Percentiles rank a stretch among this genome's conserved stretches.
Conservation (phyloP, 2,888 invertebrate species). For the Strigamia crassipes region DNA sequence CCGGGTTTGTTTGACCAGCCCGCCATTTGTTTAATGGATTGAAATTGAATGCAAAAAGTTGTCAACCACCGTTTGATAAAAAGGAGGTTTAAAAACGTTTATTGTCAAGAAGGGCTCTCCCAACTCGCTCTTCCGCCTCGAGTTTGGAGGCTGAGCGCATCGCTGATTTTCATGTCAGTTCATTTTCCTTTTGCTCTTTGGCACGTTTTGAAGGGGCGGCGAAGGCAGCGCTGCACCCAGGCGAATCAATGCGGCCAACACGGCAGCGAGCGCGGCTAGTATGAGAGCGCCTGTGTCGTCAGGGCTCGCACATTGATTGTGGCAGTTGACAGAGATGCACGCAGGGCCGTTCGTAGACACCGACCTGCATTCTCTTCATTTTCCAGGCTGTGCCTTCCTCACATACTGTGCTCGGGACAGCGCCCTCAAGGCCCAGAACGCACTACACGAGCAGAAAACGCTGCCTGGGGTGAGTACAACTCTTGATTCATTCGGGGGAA, state of each 20-base stretch:
- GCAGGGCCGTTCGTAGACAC: slow-evolving; percentile 46
- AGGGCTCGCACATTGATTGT: slow-evolving; percentile 46
- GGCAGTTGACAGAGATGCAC: slow-evolving; percentile 46
- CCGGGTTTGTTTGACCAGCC: slow-evolving; percentile 2
- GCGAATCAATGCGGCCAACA: slow-evolving; percentile 45
- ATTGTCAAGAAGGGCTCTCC: slow-evolving; percentile 17
- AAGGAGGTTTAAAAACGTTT: slow-evolving; percentile 11
- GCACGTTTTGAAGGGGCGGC: background rate
- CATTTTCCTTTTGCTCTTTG: slow-evolving; percentile 27
- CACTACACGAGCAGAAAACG: slow-evolving; percentile 97
- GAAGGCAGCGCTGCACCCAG: slow-evolving; percentile 44
- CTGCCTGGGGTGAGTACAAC: slow-evolving; percentile 89
- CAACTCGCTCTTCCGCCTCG: slow-evolving; percentile 17
- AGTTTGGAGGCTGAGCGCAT: slow-evolving; percentile 21
- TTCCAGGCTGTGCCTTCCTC: slow-evolving; percentile 94
- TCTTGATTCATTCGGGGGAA: slow-evolving; percentile 8
- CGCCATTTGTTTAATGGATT: background rate
- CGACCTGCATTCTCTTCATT: slow-evolving; percentile 46
- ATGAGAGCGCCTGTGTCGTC: slow-evolving; percentile 31
- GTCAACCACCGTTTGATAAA: slow-evolving; percentile 10
- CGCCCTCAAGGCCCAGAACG: slow-evolving; percentile 88
- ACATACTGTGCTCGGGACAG: slow-evolving; percentile 97
- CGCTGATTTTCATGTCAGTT: slow-evolving; percentile 21
- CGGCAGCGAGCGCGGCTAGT: slow-evolving; percentile 28
- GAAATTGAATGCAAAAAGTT: background rate